Evolutionary conservation across 2,888 invertebrate genomes (phyloP).

Genomic region (Drosophila cognata): DNA sequence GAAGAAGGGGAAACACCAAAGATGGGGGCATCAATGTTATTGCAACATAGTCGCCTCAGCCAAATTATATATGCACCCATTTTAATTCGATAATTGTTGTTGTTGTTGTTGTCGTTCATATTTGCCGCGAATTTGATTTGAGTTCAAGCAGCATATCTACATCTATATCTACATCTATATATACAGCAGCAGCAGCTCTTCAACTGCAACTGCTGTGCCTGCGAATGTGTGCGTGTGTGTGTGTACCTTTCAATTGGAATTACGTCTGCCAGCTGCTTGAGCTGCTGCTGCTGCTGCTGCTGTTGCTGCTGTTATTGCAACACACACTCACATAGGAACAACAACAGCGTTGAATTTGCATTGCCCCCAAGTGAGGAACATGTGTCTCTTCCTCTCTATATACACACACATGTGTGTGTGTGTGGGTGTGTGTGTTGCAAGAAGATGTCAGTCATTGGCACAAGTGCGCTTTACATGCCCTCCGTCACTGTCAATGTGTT

Average conservation of each 20-base stretch:
- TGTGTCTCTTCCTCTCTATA: constrained; percentile 25
- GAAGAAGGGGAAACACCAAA: too few species aligned
- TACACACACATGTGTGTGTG: constrained; percentile 6
- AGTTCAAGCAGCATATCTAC: constrained; percentile 54
- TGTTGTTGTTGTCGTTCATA: constrained; percentile 10
- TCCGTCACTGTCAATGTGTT: constrained; percentile 53
- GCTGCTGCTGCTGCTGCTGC: constrained; percentile 23
- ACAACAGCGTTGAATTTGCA: constrained; percentile 64
- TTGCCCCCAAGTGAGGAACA: constrained; percentile 51
- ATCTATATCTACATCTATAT: background rate
- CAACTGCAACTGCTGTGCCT: constrained; percentile 34
- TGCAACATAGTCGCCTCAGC: background rate
- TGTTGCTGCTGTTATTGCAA: constrained; percentile 7
- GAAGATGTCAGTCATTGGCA: constrained; percentile 75
- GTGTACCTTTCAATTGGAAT: constrained; percentile 48
- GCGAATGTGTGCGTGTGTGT: background rate
- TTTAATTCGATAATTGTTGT: background rate
- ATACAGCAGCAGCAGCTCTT: constrained; percentile 27
- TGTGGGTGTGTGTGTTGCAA: constrained; percentile 2
- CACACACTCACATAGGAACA: constrained; percentile 2
- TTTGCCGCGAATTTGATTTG: constrained; percentile 74
- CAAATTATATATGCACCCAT: background rate
- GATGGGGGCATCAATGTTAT: background rate
- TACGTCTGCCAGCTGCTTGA: constrained; percentile 61
- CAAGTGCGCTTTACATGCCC: constrained; percentile 63